Percentiles rank a stretch among this genome's conserved stretches.
Evolutionary conservation across 2,113 vertebrate genomes (phyloP).

Genomic region (Propithecus coquereli): DNA sequence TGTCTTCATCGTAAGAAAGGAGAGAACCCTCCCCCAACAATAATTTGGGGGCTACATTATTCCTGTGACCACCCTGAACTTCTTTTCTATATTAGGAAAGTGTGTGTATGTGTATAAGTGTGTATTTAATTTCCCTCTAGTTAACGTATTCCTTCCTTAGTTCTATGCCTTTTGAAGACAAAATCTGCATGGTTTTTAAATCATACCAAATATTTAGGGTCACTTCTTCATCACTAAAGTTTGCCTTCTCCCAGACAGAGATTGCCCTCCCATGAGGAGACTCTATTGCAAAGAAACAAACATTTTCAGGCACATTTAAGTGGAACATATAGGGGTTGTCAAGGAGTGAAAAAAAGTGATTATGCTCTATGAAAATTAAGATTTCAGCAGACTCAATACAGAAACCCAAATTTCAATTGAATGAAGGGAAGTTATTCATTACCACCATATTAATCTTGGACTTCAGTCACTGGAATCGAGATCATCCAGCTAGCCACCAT

Average conservation of each 20-base stretch:
- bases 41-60: accelerated
- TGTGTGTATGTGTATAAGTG: neutral
- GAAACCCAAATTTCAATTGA: slow-evolving; percentile 7
- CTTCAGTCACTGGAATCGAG: neutral
- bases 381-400: slow-evolving; percentile 8
- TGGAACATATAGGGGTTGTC: neutral
- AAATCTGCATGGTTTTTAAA: neutral
- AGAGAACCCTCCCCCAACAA: neutral
- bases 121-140: neutral
- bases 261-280: neutral
- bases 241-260: neutral
- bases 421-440: neutral
- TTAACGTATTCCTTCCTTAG: neutral
- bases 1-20: neutral
- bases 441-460: neutral
- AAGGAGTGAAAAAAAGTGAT: neutral
- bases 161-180: neutral
- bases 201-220: neutral
- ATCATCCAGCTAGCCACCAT: neutral
- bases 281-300: neutral
- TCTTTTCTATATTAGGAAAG: neutral
- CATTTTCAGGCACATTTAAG: neutral
- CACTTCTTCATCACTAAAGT: neutral
- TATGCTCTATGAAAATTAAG: slow-evolving; percentile 15
- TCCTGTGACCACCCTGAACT: neutral